Evolutionary conservation across 2,888 invertebrate genomes (phyloP).

Genomic region (Torymus auratus): DNA sequence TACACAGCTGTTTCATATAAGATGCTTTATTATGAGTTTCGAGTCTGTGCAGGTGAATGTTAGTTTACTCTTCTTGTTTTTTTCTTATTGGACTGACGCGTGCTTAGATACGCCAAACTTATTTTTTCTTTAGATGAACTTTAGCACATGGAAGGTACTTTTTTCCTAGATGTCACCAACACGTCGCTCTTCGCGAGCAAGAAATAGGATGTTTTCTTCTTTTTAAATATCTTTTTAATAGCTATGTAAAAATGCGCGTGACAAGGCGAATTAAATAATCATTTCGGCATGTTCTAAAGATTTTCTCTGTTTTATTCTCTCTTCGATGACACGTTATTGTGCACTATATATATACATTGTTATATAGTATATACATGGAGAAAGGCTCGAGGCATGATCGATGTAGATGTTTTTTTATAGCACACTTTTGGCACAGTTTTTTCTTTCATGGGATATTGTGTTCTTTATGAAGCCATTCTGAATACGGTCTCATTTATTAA

Average conservation of each 20-base stretch:
- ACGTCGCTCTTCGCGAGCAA: neutral
- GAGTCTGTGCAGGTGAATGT: constrained; percentile 54
- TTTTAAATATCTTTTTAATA: neutral
- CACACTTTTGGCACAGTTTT: constrained; percentile 66
- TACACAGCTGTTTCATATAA: constrained; percentile 50
- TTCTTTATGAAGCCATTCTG: constrained; percentile 56
- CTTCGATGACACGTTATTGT: constrained; percentile 39
- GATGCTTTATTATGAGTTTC: constrained; percentile 48
- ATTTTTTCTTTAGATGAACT: constrained; percentile 28
- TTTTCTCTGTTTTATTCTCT: constrained; percentile 46
- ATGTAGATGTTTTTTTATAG: constrained; percentile 67
- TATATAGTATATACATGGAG: constrained; percentile 58
- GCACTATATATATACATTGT: constrained; percentile 47
- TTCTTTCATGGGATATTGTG: constrained; percentile 55
- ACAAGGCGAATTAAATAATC: constrained; percentile 9
- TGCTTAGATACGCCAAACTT: constrained; percentile 37
- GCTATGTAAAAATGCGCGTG: neutral
- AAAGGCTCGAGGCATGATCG: constrained; percentile 72
- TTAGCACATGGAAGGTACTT: constrained; percentile 9
- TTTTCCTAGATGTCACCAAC: constrained; percentile 21
- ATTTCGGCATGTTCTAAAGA: constrained; percentile 51
- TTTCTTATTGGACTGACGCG: constrained; percentile 40
- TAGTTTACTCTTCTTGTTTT: constrained; percentile 39
- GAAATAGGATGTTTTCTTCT: constrained; percentile 5
- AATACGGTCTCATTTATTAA: constrained; percentile 43